Conservation (phyloP, 2,888 invertebrate species). For the Mythimna ferrago region DNA sequence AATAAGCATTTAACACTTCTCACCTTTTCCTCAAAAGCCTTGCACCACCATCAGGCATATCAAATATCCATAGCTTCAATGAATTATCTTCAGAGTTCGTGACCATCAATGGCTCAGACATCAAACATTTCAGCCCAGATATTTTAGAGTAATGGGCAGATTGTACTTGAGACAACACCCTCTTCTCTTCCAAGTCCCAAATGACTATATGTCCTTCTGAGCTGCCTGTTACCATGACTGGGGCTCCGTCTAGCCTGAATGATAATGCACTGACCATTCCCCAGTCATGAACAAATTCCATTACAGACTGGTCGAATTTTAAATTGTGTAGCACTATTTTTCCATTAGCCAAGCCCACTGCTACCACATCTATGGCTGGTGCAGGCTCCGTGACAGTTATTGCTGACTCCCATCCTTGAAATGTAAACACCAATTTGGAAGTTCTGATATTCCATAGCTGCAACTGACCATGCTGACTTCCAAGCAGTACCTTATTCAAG, state of each 20-base stretch:
- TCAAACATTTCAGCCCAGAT: slow-evolving; percentile 95
- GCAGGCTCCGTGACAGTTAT: slow-evolving; percentile 96
- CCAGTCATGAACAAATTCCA: slow-evolving; percentile 98
- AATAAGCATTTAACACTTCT: slow-evolving; percentile 15
- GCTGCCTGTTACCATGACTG: slow-evolving; percentile 96
- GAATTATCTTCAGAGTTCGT: slow-evolving; percentile 98
- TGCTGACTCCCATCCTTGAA: slow-evolving; percentile 93
- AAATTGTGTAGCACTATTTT: slow-evolving; percentile 97
- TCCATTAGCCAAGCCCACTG: slow-evolving; percentile 96
- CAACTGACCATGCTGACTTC: slow-evolving; percentile 95
- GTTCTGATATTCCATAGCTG: slow-evolving; percentile 97
- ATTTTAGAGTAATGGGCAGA: slow-evolving; percentile 95
- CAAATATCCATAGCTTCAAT: slow-evolving; percentile 97
- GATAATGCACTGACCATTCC: slow-evolving; percentile 96
- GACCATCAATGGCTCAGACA: slow-evolving; percentile 96
- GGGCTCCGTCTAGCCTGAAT: slow-evolving; percentile 96
- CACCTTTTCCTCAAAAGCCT: slow-evolving; percentile 94
- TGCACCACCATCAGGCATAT: slow-evolving; percentile 97
- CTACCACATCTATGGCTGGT: slow-evolving; percentile 98
- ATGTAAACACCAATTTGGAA: slow-evolving; percentile 94
- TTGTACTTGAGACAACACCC: slow-evolving; percentile 95
- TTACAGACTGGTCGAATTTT: slow-evolving; percentile 94
- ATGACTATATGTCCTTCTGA: slow-evolving; percentile 96
- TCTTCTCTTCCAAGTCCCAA: slow-evolving; percentile 97
- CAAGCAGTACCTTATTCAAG: slow-evolving; percentile 97